Evolutionary conservation across 2,888 invertebrate species (phyloP), one percentile per base, ranked within the genome.

Genomic region (Phyllotreta striolata): DNA sequence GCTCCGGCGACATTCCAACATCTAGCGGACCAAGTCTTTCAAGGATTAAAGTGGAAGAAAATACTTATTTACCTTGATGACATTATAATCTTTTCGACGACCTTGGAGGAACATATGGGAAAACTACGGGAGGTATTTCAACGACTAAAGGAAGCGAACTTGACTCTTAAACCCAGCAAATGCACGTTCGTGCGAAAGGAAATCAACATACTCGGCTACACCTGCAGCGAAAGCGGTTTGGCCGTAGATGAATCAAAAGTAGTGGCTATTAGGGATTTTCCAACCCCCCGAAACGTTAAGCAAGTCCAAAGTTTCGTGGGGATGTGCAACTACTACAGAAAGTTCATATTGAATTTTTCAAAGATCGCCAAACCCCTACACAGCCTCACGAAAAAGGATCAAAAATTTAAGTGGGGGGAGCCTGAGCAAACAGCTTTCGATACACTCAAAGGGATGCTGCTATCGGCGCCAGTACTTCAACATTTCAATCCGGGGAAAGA

Each of bases 171-270:
- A 59, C 63, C 66, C 24, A 59, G 56, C 4, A 71, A 61, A 39
- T 61, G 60, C n/a, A 37, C 37, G 12, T 51, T 43, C 13, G 49
- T 41, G 64, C 47, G 70, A 68, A 41, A 46, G 0, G 66, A 67
- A 51, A 58, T 73, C 6, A 70, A 69, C 8, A 72, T 75, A 35
- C 41, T 75, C 6, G 73, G 73, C 2, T 70, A 75, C 39, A 66
- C 70, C 0, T 59, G 75, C 0, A 61, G 62, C 1, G 64, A 68
- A 3, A 72, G 72, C 51, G 55, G 55, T 7, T 40, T 62, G 14
- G 8, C 55, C 40, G 69, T 7, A 37, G 57, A n/a, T 56, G 64
- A 9, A 64, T 3, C 1, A 4, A 37, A 52, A 6, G 34, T 52
- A 5, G 52, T 10, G 0, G 37, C 58, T 3, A 58, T 75, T 6